A percentile compares a stretch with the other conserved stretches of the same genome.
phyloP scores from a whole-genome alignment of 2,113 vertebrate species.

The Cryptoleucopteryx plumbea region DNA sequence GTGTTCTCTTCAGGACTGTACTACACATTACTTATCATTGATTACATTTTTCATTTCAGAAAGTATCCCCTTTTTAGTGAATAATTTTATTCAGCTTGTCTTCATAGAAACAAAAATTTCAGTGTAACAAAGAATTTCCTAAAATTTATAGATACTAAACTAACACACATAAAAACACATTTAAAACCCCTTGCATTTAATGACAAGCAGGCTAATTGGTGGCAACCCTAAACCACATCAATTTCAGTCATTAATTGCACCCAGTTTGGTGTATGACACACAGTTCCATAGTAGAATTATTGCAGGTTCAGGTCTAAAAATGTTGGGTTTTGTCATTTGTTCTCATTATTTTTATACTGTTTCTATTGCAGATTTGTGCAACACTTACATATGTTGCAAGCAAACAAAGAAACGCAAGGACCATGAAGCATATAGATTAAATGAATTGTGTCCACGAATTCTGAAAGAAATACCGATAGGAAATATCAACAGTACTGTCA shows the following conservation, averaged over 20 bases:
- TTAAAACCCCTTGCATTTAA: accelerated
- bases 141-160: background rate
- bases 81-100: background rate
- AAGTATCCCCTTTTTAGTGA: background rate
- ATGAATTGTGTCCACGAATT: background rate
- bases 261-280: background rate
- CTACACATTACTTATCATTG: background rate
- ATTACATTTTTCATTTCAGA: background rate
- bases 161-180: background rate
- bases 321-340: background rate
- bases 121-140: background rate
- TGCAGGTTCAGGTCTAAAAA: background rate
- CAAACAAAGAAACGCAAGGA: background rate
- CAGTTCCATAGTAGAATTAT: background rate
- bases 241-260: background rate
- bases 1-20: background rate
- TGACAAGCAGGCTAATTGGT: background rate
- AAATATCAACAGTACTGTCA: background rate
- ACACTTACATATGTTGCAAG: background rate
- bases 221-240: background rate
- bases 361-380: background rate
- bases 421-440: background rate
- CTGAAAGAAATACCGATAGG: background rate
- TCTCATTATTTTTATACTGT: background rate
- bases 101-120: background rate